These are phyloP conservation scores for Fregetta grallaria DNA, from an alignment of 2,113 vertebrate species.

Conservation along the genomic window DNA sequence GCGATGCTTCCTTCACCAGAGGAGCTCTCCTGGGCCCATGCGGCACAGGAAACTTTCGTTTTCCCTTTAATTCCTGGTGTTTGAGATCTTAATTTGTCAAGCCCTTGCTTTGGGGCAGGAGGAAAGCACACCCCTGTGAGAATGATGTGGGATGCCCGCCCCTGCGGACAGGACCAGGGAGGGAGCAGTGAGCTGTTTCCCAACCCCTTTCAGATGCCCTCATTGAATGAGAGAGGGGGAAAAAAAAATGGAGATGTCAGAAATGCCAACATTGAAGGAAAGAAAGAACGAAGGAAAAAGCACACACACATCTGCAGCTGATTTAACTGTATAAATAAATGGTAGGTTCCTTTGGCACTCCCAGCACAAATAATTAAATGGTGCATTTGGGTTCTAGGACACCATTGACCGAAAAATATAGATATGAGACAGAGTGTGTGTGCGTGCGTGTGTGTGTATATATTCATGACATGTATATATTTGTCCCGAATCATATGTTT, in stretches of 20 bases:
- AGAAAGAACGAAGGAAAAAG: background rate
- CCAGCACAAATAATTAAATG: slow-evolving; percentile 51
- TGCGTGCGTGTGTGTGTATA: background rate
- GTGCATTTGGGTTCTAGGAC: background rate
- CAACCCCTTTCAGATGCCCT: background rate
- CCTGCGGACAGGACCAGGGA: background rate
- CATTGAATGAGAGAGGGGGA: background rate
- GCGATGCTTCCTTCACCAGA: background rate
- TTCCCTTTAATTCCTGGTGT: background rate
- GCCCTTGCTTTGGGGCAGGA: background rate
- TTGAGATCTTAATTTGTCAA: background rate
- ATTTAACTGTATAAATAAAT: slow-evolving; percentile 51
- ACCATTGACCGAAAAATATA: background rate
- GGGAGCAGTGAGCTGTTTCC: background rate
- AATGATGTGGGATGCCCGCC: background rate
- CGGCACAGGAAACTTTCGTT: background rate
- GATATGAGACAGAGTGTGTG: background rate
- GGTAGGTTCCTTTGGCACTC: slow-evolving; percentile 37
- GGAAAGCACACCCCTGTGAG: background rate
- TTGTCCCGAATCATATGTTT: background rate
- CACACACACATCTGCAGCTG: slow-evolving; percentile 26
- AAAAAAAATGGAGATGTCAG: background rate
- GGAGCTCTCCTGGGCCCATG: background rate
- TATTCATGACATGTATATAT: background rate
- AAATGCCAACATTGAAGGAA: background rate